phyloP scores from a whole-genome alignment of 2,888 invertebrate species.

The Drosophila rellima region DNA sequence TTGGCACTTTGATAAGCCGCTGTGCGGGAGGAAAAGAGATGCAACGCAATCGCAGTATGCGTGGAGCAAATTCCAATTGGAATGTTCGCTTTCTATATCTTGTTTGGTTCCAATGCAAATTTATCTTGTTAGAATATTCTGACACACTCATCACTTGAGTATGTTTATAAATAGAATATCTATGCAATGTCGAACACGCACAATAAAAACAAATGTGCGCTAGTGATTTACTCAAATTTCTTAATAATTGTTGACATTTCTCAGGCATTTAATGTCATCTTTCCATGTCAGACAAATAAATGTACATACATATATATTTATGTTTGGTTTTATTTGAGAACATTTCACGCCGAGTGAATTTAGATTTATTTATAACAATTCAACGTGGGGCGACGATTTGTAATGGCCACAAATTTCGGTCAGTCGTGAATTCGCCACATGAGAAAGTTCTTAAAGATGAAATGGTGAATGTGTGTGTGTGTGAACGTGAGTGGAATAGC shows the following conservation, averaged over 20 bases:
- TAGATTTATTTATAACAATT: conserved; percentile 49
- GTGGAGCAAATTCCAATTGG: not conserved
- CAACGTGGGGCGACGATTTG: conserved; percentile 51
- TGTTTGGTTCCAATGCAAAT: conserved; percentile 10
- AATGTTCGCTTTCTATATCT: conserved; percentile 13
- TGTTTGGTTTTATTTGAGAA: conserved; percentile 18
- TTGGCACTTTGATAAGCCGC: conserved; percentile 41
- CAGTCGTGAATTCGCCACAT: conserved; percentile 45
- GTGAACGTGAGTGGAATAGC: conserved; percentile 41
- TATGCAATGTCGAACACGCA: conserved; percentile 32
- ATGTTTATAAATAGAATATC: conserved; percentile 19
- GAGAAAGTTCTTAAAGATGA: conserved; percentile 51
- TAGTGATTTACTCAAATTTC: conserved; percentile 57
- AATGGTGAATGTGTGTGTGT: conserved; percentile 18
- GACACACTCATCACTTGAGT: conserved; percentile 4
- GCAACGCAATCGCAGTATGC: conserved; percentile 2
- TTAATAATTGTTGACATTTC: conserved; percentile 58
- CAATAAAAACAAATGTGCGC: conserved; percentile 32
- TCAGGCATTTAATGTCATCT: conserved; percentile 42
- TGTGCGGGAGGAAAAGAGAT: conserved; percentile 13
- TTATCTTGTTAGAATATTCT: not conserved
- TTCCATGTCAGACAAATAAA: conserved; percentile 31
- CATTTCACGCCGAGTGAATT: conserved; percentile 26
- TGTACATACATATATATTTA: conserved; percentile 16
- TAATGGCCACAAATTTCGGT: conserved; percentile 59